Conservation (phyloP, 1,140 invertebrate species). For the Bombus breviceps region DNA sequence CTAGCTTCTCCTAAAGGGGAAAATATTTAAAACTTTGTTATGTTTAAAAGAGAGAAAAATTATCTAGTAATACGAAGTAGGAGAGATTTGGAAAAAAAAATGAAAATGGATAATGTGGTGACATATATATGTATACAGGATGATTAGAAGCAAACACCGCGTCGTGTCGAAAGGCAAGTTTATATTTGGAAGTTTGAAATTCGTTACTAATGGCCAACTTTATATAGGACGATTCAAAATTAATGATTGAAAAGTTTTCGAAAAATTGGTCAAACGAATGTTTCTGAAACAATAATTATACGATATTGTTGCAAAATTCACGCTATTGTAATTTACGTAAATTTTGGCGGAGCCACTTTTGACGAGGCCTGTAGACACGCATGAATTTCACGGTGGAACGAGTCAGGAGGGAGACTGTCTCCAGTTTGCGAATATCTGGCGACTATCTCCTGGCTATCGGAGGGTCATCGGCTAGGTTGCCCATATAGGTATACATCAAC, state of each 20-base stretch:
- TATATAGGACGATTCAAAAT: too few species aligned
- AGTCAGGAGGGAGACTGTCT: slow-evolving; percentile 63
- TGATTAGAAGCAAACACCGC: too few species aligned
- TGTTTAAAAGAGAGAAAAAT: too few species aligned
- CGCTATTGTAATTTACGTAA: neutral
- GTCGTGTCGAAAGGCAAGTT: neutral
- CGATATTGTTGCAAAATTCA: neutral
- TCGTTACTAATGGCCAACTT: too few species aligned
- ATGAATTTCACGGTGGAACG: slow-evolving; percentile 69
- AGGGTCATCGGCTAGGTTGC: slow-evolving; percentile 73
- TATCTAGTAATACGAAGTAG: too few species aligned
- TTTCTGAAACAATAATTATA: neutral
- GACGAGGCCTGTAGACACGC: slow-evolving; percentile 65
- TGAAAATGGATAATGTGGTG: too few species aligned
- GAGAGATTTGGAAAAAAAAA: too few species aligned
- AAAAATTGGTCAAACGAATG: neutral
- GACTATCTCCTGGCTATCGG: slow-evolving; percentile 75
- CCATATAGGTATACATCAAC: slow-evolving; percentile 51
- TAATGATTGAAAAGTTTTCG: neutral
- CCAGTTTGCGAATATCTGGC: slow-evolving; percentile 76
- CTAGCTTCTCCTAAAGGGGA: neutral
- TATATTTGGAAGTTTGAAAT: neutral
- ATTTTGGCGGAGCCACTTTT: slow-evolving; percentile 43
- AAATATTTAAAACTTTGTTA: too few species aligned
- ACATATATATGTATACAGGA: too few species aligned